Percentiles rank a stretch among this genome's conserved stretches.
phyloP scores from a whole-genome alignment of 2,797 vertebrate species.

The Crocodylus rhombifer region DNA sequence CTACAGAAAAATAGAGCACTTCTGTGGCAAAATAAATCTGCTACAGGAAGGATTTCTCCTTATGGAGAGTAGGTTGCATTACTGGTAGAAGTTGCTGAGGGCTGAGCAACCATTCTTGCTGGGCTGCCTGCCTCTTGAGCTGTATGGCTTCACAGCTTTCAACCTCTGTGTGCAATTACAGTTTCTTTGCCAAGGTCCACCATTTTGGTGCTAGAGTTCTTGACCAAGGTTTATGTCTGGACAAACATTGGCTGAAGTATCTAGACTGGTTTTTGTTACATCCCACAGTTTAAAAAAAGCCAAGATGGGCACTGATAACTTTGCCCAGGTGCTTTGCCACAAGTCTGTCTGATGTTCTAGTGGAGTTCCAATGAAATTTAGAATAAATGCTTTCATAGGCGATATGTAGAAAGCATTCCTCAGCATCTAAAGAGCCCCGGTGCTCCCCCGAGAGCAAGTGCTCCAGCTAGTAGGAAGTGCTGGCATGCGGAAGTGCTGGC shows the following conservation, averaged over 20 bases:
- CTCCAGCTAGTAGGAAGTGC: no score
- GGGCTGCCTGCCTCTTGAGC: not conserved
- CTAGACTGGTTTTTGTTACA: constrained; percentile 22
- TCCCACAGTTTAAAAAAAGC: not conserved
- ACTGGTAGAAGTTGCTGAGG: not conserved
- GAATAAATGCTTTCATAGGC: not conserved
- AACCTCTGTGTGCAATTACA: not conserved
- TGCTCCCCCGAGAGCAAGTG: no score
- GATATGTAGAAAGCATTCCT: no score
- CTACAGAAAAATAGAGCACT: not conserved
- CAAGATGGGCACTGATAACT: not conserved
- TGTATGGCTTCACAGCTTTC: rapidly evolving
- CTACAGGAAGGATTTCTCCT: not conserved
- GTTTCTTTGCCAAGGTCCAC: not conserved
- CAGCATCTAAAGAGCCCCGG: no score
- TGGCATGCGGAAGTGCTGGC: no score
- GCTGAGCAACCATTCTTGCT: not conserved
- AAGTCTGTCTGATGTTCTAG: not conserved
- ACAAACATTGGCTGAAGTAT: constrained; percentile 12
- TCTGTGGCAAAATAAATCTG: not conserved
- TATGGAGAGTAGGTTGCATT: not conserved
- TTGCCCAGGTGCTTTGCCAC: not conserved
- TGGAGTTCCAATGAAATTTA: not conserved
- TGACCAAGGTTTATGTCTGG: constrained; percentile 4
- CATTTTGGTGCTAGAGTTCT: not conserved